Base-by-base conservation (phyloP, 2,797 vertebrate genomes). In the Amazona ochrocephala region DNA sequence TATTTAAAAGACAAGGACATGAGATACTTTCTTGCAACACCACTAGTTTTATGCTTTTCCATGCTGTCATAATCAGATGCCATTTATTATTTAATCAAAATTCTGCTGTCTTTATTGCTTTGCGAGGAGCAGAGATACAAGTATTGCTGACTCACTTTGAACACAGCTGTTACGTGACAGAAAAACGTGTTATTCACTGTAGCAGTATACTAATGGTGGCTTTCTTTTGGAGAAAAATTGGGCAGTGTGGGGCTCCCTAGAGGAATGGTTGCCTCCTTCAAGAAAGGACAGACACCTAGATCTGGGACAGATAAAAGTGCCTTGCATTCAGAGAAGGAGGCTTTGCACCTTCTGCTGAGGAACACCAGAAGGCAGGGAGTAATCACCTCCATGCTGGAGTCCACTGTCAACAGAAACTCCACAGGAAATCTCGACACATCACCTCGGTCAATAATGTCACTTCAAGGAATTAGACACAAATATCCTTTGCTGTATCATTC, bases 401-500 rank as follows among this genome's bases (percentile, higher is more conserved):
- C 11, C 18, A 13, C 19, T 23, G 11, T 16, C 23, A 44, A 4
- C 5, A 26, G 17, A 3, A 79, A 37, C 32, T 34, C 32, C 56
- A 2, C 15, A 42, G 9, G 5, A 66, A 58, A 2, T 44, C n/a
- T 71, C 37, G 51, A 32, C 7, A 17, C 7, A 13, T 53, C 23
- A 18, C 8, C 9, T 61, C 20, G 16, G 17, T 30, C 7, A 2
- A 12, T 2, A 3, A 37, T 26, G 3, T 1, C 4, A 11, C 21
- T 39, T 84, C 11, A 3, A 0, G 7, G 8, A 60, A 44, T 34
- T 34, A 71, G 11, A 9, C 5, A 65, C 5, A 82, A 48, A 41
- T 53, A 50, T 9, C 4, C 12, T 84, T 78, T 48, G 7, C 17
- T 37, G 6, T 3, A 39, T 58, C 3, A 24, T 10, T 17, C 56